Evolutionary conservation across 2,797 vertebrate species (phyloP).

Genomic region (Glossophaga mutica): DNA sequence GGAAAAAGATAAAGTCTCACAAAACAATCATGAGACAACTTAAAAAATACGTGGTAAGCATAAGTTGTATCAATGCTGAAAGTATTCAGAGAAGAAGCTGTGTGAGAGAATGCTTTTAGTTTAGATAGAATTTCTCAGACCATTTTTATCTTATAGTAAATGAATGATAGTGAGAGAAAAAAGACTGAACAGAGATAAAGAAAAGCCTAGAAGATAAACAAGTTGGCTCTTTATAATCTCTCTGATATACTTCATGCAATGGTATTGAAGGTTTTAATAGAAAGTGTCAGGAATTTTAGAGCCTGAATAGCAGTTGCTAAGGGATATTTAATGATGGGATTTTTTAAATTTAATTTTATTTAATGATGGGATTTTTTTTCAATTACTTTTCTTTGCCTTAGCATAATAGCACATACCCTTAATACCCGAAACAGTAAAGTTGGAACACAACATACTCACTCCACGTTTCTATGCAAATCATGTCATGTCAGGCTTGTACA

Average conservation of each 20-base stretch:
- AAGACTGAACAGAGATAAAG: background rate
- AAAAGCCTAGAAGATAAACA: conserved; percentile 24
- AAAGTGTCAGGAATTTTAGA: conserved; percentile 37
- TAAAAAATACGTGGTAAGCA: background rate
- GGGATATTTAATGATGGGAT: background rate
- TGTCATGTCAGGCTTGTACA: background rate
- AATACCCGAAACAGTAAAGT: background rate
- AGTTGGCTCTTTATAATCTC: conserved; percentile 2
- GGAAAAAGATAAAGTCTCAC: conserved; percentile 35
- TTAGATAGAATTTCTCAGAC: conserved; percentile 25
- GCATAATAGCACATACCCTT: background rate
- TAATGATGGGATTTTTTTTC: conserved; percentile 1
- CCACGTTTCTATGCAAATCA: background rate
- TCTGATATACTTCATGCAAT: background rate
- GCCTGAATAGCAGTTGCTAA: background rate
- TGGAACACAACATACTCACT: background rate
- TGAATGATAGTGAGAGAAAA: background rate
- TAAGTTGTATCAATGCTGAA: background rate
- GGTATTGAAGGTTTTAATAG: conserved; percentile 11
- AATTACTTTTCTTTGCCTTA: conserved; percentile 33
- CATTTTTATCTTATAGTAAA: conserved; percentile 11
- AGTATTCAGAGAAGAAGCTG: background rate
- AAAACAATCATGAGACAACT: conserved; percentile 20
- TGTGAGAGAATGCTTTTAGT: conserved; percentile 17
- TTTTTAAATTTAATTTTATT: background rate